A percentile compares a stretch with the other conserved stretches of the same genome.
These are phyloP conservation scores for Andrena dorsata DNA, from an alignment of 2,888 invertebrate genomes.

Conservation along the genomic window DNA sequence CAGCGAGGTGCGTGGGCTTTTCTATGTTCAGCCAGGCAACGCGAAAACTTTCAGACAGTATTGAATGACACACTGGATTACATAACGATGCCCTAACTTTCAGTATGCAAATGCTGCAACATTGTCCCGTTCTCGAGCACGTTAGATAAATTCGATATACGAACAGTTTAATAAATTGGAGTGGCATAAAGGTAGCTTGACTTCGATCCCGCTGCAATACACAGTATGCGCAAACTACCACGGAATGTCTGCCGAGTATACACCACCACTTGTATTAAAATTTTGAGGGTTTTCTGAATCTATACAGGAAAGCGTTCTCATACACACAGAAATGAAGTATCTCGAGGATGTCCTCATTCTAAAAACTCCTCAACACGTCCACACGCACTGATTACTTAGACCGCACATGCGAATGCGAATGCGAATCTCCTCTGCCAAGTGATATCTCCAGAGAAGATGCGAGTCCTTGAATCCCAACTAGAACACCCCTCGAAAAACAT, in stretches of 20 bases:
- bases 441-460: not conserved
- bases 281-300: too few relatives aligned
- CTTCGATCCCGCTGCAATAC: not conserved
- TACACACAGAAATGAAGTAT: not conserved
- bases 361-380: not conserved
- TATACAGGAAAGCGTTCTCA: too few relatives aligned
- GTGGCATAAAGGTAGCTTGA: not conserved
- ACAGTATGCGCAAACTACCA: not conserved
- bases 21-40: not conserved
- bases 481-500: not conserved
- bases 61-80: constrained; percentile 20
- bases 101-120: not conserved
- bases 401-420: not conserved
- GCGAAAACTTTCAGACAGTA: constrained; percentile 8
- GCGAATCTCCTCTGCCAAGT: not conserved
- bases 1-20: constrained; percentile 25
- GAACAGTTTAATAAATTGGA: not conserved
- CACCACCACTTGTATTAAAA: not conserved
- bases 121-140: not conserved
- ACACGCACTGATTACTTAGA: not conserved
- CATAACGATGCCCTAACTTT: not conserved
- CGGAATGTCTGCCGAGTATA: not conserved
- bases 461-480: not conserved
- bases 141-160: not conserved
- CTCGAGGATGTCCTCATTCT: not conserved